Conservation (phyloP, 92 coral and sea anemone genomes). For the Phenganax marumi region DNA sequence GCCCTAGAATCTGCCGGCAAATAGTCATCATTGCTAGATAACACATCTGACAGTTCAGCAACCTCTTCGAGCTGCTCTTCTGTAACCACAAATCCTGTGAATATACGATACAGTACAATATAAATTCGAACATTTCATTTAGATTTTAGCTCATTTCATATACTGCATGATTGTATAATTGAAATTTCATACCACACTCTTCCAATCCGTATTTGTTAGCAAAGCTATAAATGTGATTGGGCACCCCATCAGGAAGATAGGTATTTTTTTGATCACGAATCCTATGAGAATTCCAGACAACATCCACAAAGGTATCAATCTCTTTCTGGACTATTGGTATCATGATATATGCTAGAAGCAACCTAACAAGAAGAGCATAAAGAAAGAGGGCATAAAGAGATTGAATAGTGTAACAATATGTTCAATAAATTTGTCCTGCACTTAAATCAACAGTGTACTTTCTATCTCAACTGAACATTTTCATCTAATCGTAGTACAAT, state of each 20-base stretch:
- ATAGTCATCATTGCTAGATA: conserved; percentile 47
- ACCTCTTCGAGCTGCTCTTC: conserved; percentile 58
- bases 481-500: neutral
- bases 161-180: neutral
- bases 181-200: neutral
- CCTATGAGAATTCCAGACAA: too few relatives aligned
- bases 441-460: neutral
- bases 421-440: neutral
- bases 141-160: neutral
- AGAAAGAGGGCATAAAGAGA: neutral
- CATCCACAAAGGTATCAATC: too few relatives aligned
- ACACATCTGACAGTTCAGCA: conserved; percentile 54
- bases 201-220: too few relatives aligned
- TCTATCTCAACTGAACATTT: neutral
- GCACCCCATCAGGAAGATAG: too few relatives aligned
- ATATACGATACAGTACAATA: neutral
- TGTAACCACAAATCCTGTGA: conserved; percentile 50
- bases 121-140: neutral
- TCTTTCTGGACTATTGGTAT: conserved; percentile 1
- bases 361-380: neutral
- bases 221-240: too few relatives aligned
- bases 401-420: neutral
- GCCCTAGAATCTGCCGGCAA: conserved; percentile 50
- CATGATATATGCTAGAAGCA: neutral
- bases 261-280: too few relatives aligned